These are phyloP conservation scores for Gambusia yucatana DNA, from an alignment of 2,797 vertebrate genomes.

Conservation along the genomic window DNA sequence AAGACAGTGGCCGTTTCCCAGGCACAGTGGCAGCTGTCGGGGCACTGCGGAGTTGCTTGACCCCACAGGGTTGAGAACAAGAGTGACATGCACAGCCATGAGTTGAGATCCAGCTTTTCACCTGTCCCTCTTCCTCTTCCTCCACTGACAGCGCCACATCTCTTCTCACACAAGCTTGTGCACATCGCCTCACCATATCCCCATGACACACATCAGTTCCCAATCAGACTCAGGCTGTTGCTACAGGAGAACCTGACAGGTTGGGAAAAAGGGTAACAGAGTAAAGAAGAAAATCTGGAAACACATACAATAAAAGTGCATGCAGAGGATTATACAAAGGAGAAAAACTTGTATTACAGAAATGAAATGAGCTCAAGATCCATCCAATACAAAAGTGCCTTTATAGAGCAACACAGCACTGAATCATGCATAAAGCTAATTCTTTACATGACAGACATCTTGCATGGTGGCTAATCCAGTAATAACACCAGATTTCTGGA, in stretches of 20 bases:
- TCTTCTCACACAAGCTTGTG: conserved; percentile 68
- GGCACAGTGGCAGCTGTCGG: conserved; percentile 73
- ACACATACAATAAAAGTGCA: conserved; percentile 38
- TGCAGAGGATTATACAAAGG: conserved; percentile 31
- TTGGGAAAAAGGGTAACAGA: conserved; percentile 40
- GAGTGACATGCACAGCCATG: conserved; percentile 56
- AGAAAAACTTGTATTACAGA: conserved; percentile 40
- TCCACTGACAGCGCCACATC: conserved; percentile 46
- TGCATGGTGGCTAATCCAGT: not conserved
- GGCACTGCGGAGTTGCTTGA: conserved; percentile 53
- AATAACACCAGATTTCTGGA: conserved; percentile 15
- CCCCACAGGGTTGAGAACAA: conserved; percentile 61
- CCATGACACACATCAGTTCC: conserved; percentile 59
- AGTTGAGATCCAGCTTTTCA: conserved; percentile 38
- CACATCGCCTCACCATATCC: conserved; percentile 81
- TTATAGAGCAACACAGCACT: not conserved
- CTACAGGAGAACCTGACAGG: conserved; percentile 48
- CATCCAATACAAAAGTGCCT: conserved; percentile 18
- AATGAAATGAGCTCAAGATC: conserved; percentile 47
- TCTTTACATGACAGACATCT: conserved; percentile 7
- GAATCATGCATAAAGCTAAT: conserved; percentile 14
- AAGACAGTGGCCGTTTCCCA: conserved; percentile 78
- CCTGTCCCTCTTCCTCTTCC: conserved; percentile 13
- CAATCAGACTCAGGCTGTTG: conserved; percentile 30
- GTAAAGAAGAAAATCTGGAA: conserved; percentile 33